A percentile compares a stretch with the other conserved stretches of the same genome.
phyloP scores from a whole-genome alignment of 2,797 vertebrate genomes.

The Squalus acanthias region DNA sequence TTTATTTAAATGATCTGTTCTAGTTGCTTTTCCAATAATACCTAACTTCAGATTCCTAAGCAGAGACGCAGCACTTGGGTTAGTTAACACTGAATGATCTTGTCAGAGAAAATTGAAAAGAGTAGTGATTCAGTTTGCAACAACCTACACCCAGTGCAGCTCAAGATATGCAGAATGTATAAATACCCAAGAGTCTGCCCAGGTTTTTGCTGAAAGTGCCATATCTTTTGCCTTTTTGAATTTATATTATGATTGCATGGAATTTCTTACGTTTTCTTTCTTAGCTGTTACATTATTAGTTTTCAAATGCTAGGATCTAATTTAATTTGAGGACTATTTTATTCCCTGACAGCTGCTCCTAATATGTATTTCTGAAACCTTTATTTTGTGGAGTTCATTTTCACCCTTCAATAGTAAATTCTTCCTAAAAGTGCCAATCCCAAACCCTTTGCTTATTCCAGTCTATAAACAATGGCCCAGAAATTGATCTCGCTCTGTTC shows the following conservation, averaged over 20 bases:
- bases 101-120: not conserved
- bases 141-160: not conserved
- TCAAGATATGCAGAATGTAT: not conserved
- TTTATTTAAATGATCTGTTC: not conserved
- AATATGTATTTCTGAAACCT: not conserved
- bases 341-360: not conserved
- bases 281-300: not conserved
- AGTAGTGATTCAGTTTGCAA: not conserved
- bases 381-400: not conserved
- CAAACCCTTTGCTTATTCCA: not conserved
- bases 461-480: not conserved
- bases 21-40: not conserved
- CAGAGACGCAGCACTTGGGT: not conserved
- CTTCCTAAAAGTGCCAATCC: not conserved
- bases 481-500: not conserved
- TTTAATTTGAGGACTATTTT: not conserved
- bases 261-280: not conserved
- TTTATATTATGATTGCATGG: not conserved
- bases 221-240: not conserved
- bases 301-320: not conserved
- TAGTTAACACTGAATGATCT: not conserved
- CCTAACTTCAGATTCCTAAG: not conserved
- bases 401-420: not conserved
- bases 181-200: not conserved
- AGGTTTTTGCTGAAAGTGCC: not conserved